Conservation (phyloP, 2,113 vertebrate genomes). For the Anser cygnoides region DNA sequence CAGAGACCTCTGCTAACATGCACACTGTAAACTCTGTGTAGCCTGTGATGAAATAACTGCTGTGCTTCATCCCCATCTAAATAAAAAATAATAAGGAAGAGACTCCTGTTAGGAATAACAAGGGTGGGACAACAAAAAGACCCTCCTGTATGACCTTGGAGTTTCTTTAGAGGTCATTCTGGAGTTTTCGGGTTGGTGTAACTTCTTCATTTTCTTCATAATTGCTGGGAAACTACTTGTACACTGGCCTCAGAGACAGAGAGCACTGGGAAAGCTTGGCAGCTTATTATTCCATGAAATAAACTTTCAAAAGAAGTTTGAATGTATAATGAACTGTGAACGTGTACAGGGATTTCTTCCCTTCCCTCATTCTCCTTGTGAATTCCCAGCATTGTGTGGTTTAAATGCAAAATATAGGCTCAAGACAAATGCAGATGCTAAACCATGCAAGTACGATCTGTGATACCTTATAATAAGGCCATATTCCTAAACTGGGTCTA, state of each 20-base stretch:
- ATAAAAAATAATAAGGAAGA: not conserved
- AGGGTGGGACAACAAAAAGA: not conserved
- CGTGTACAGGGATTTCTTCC: not conserved
- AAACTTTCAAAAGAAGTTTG: conserved; percentile 30
- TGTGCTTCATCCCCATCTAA: not conserved
- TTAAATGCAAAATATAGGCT: not conserved
- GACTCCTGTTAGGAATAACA: not conserved
- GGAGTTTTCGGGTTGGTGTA: not conserved
- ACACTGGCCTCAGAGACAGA: conserved; percentile 7
- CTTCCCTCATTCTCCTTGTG: not conserved
- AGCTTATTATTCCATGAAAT: conserved; percentile 38
- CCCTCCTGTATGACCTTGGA: not conserved
- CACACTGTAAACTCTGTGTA: not conserved
- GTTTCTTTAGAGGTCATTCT: not conserved
- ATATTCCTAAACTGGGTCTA: not conserved
- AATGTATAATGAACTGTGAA: conserved; percentile 45
- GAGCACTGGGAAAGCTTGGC: conserved; percentile 6
- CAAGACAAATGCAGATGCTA: not conserved
- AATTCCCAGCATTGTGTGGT: conserved; percentile 4
- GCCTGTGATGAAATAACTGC: not conserved
- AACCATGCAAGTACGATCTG: not conserved
- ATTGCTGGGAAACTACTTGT: conserved; percentile 9
- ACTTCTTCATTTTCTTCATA: not conserved
- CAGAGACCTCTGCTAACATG: not conserved
- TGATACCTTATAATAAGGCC: not conserved